Conservation (phyloP, 2,888 invertebrate species). For the Ferrisia virgata region DNA sequence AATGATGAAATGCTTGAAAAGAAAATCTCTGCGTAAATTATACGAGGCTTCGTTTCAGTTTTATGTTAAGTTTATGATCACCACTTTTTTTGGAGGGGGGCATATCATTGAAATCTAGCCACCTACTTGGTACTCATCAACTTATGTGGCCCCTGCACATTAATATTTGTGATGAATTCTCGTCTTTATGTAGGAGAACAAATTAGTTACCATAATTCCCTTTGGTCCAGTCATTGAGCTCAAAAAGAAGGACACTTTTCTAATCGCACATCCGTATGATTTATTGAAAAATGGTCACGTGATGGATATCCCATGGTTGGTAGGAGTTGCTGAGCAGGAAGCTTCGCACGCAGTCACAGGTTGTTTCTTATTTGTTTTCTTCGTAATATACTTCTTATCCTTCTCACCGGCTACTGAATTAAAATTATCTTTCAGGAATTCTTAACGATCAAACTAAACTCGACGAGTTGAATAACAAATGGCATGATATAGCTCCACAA, state of each 20-base stretch:
- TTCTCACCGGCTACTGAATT: too few relatives aligned
- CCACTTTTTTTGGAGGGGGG: too few relatives aligned
- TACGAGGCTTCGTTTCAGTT: neutral
- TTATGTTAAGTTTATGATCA: too few relatives aligned
- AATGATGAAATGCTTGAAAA: neutral
- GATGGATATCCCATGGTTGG: neutral
- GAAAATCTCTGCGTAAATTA: neutral
- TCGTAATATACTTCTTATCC: neutral
- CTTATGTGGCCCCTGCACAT: too few relatives aligned
- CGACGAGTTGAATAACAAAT: neutral
- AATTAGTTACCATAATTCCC: neutral
- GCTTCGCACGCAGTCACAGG: neutral
- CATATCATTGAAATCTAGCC: too few relatives aligned
- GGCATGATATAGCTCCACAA: neutral
- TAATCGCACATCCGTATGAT: neutral
- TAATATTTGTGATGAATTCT: neutral
- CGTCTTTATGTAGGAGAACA: neutral
- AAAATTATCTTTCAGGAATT: neutral
- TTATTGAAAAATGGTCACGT: neutral
- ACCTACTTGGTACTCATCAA: too few relatives aligned
- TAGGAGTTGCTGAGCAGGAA: neutral
- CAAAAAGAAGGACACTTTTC: neutral
- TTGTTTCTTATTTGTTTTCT: neutral
- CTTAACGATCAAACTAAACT: neutral
- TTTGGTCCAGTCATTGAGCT: constrained; percentile 6